Conservation (phyloP, 1,140 invertebrate genomes). For the Nymphalis io region DNA sequence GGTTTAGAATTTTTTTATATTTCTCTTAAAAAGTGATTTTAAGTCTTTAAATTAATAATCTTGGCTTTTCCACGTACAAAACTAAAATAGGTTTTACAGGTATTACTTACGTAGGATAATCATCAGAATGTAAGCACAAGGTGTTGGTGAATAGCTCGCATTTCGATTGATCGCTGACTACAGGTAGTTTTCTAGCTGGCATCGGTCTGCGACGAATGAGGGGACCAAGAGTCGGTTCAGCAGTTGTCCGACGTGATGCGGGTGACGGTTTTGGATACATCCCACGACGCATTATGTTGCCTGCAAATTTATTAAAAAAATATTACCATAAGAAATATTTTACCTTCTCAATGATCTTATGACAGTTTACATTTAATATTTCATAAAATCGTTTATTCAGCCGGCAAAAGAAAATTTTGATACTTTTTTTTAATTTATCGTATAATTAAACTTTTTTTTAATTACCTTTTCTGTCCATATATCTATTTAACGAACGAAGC, state of each 20-base stretch:
- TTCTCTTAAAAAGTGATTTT: no score
- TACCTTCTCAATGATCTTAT: no score
- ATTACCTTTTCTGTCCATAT: constrained; percentile 66
- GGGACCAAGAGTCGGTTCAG: constrained; percentile 48
- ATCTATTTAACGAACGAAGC: constrained; percentile 63
- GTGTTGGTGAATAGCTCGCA: constrained; percentile 89
- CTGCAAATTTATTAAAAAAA: constrained; percentile 42
- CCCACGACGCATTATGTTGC: constrained; percentile 58
- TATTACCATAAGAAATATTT: no score
- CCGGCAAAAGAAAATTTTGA: no score
- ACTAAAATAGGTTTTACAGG: not conserved
- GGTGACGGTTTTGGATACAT: constrained; percentile 51
- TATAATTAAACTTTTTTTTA: no score
- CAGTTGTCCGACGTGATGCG: constrained; percentile 53
- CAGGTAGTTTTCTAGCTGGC: constrained; percentile 52
- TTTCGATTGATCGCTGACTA: constrained; percentile 53
- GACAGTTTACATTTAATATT: no score
- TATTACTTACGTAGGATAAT: constrained; percentile 88
- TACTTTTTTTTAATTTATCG: constrained; percentile 7
- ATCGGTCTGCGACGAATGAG: constrained; percentile 47
- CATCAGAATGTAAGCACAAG: constrained; percentile 86
- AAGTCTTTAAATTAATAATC: no score
- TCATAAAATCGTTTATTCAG: no score
- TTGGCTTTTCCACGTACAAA: not conserved
- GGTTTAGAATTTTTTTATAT: no score